A percentile compares a stretch with the other conserved stretches of the same genome.
phyloP scores from a whole-genome alignment of 2,888 invertebrate species.

The Polyommatus icarus region DNA sequence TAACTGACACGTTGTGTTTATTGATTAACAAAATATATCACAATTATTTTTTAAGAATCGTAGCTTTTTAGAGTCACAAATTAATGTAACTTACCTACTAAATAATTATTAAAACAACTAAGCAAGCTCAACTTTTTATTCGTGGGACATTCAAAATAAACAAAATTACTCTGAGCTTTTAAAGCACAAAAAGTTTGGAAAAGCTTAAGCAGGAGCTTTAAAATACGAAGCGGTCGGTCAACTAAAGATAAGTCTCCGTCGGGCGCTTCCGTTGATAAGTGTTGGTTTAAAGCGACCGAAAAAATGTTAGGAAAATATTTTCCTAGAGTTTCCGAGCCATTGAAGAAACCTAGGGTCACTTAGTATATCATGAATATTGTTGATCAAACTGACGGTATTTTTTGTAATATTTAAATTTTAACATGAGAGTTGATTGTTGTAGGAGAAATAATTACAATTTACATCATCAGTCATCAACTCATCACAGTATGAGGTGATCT shows the following conservation, averaged over 20 bases:
- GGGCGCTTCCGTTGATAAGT: conserved; percentile 17
- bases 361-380: background rate
- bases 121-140: background rate
- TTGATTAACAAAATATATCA: too few species aligned
- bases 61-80: too few species aligned
- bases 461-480: background rate
- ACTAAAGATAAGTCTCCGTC: conserved; percentile 8
- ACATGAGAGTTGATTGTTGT: background rate
- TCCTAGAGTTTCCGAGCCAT: background rate
- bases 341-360: background rate
- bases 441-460: background rate
- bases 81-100: too few species aligned
- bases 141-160: background rate
- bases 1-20: too few species aligned
- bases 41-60: too few species aligned
- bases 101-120: background rate
- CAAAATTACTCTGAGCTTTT: background rate
- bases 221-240: conserved; percentile 21
- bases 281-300: background rate
- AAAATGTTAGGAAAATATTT: background rate
- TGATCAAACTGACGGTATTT: too few species aligned
- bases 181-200: background rate
- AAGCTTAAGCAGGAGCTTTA: conserved; percentile 2
- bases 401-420: background rate
- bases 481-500: background rate